Conservation (phyloP, 2,797 vertebrate species). For the Peromyscus eremicus region DNA sequence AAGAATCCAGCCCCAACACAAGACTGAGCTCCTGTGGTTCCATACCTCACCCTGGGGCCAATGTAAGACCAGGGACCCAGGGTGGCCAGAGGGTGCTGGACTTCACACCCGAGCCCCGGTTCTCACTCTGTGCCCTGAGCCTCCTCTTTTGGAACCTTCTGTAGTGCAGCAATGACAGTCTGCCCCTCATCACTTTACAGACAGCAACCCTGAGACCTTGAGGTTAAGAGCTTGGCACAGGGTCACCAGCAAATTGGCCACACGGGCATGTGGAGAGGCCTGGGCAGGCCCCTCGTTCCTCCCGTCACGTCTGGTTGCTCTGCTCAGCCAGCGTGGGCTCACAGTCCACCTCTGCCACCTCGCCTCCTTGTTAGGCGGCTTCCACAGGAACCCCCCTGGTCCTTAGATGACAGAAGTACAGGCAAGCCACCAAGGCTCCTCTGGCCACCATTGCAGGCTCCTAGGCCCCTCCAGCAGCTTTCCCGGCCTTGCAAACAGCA, state of each 20-base stretch:
- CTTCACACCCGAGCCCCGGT: neutral
- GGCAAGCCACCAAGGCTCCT: neutral
- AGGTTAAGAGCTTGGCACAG: neutral
- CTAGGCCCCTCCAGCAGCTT: neutral
- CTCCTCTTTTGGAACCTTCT: slow-evolving; percentile 41
- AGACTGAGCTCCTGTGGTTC: neutral
- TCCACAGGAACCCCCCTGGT: rapidly evolving
- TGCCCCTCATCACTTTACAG: neutral
- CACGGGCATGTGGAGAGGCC: neutral
- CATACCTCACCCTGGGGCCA: neutral
- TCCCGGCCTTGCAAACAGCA: neutral
- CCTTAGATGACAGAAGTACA: neutral
- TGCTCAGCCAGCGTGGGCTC: slow-evolving; percentile 5
- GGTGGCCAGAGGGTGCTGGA: neutral
- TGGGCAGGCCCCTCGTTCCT: neutral
- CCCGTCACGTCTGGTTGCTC: slow-evolving; percentile 69
- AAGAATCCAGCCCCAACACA: neutral
- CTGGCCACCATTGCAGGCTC: rapidly evolving
- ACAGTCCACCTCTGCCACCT: slow-evolving; percentile 54
- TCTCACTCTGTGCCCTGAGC: neutral
- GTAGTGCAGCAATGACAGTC: neutral
- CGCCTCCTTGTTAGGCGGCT: neutral
- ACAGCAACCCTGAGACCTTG: neutral
- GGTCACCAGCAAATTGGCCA: slow-evolving; percentile 61
- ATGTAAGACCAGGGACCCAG: neutral